phyloP scores from a whole-genome alignment of 37 sponge, comb jelly and placozoan genomes.

The Eunapius fragilis region DNA sequence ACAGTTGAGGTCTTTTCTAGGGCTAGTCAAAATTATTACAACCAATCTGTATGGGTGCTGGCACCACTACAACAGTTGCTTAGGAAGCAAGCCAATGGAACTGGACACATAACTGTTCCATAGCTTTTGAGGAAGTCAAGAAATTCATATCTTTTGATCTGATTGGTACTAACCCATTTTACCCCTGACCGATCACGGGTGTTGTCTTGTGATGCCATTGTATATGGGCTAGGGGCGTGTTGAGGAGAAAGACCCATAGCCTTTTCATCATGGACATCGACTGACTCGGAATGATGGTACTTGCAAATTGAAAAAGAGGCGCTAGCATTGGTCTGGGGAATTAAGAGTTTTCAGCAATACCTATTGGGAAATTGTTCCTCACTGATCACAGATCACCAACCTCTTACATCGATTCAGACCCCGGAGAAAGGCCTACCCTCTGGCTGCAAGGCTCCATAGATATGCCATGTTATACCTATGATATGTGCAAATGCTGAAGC shows the following conservation, averaged over 20 bases:
- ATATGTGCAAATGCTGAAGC: neutral
- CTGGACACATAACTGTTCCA: neutral
- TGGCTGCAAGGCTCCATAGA: neutral
- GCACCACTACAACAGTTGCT: constrained; percentile 18
- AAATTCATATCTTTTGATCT: neutral
- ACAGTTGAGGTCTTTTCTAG: neutral
- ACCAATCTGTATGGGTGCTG: neutral
- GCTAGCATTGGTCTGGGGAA: constrained; percentile 9
- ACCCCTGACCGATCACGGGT: constrained; percentile 16
- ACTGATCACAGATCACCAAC: constrained; percentile 1
- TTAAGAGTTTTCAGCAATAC: neutral
- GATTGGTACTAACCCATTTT: constrained; percentile 8
- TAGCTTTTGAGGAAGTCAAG: neutral
- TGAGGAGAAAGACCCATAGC: constrained; percentile 46
- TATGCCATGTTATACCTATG: neutral
- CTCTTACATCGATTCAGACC: neutral
- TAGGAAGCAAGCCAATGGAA: constrained; percentile 1
- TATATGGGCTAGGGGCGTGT: constrained; percentile 20
- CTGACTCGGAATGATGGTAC: constrained; percentile 20
- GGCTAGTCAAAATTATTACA: constrained; percentile 2
- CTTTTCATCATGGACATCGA: constrained; percentile 34
- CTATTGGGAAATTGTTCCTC: neutral
- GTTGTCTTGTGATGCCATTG: constrained; percentile 31
- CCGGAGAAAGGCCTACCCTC: neutral
- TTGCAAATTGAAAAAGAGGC: constrained; percentile 42